These are phyloP conservation scores for Nematopogon swammerdamellus DNA, from an alignment of 2,888 invertebrate species.

Conservation along the genomic window DNA sequence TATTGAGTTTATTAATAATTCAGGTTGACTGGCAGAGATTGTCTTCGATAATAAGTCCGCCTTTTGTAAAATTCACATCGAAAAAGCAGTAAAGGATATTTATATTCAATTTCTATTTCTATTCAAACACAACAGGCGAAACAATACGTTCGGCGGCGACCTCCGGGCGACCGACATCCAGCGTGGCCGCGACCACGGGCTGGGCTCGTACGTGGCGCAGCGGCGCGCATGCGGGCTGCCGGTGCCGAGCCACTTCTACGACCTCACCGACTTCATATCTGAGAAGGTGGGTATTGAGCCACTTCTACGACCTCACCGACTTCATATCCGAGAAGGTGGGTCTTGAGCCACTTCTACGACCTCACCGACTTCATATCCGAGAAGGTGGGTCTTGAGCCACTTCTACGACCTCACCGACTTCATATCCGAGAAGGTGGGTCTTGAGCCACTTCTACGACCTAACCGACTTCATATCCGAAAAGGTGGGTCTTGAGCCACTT, in stretches of 20 bases:
- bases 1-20: no score
- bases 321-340: conserved; percentile 61
- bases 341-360: conserved; percentile 61
- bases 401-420: conserved; percentile 71
- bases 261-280: conserved; percentile 66
- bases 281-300: conserved; percentile 50
- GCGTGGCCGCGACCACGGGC: conserved; percentile 81
- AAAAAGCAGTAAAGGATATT: no score
- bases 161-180: conserved; percentile 81
- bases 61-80: no score
- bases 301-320: conserved; percentile 69
- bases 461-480: conserved; percentile 60
- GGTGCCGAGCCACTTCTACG: conserved; percentile 65
- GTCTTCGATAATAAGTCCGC: no score
- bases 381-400: conserved; percentile 49
- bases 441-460: conserved; percentile 66
- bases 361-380: conserved; percentile 64
- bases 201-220: conserved; percentile 75
- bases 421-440: conserved; percentile 59
- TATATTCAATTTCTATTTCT: no score
- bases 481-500: conserved; percentile 60
- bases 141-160: conserved; percentile 73
- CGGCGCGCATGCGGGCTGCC: conserved; percentile 73
- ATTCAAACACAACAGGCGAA: conserved; percentile 40
- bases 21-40: no score